Percentiles rank a stretch among this genome's conserved stretches.
Evolutionary conservation across 1,140 invertebrate species (phyloP).

Genomic region (Danaus plexippus): DNA sequence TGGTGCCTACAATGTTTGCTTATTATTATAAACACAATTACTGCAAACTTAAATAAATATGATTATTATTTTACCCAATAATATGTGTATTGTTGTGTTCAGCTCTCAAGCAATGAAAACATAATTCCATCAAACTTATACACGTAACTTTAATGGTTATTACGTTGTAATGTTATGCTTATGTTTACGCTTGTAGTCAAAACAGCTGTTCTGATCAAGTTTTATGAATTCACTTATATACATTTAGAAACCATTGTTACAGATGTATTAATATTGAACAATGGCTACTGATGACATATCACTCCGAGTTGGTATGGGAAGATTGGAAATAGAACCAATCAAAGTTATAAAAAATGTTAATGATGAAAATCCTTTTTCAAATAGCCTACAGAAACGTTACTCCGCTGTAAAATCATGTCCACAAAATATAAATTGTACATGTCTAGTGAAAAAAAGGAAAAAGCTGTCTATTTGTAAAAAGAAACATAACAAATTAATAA

Average conservation of each 20-base stretch:
- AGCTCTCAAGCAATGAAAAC: too few relatives aligned
- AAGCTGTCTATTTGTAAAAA: conserved; percentile 49
- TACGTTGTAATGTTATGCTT: too few relatives aligned
- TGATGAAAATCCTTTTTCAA: conserved; percentile 47
- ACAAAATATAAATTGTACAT: conserved; percentile 41
- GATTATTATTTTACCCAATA: too few relatives aligned
- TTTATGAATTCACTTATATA: conserved; percentile 4
- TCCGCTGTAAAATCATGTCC: conserved; percentile 19
- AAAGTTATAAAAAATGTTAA: conserved; percentile 31
- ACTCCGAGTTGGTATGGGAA: conserved; percentile 63
- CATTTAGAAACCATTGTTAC: background rate
- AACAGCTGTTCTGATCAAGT: background rate
- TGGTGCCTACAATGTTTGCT: too few relatives aligned
- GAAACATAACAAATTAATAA: conserved; percentile 51
- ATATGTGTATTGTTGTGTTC: too few relatives aligned
- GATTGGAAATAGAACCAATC: conserved; percentile 65
- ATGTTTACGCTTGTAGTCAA: too few relatives aligned
- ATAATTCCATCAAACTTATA: too few relatives aligned
- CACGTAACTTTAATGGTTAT: too few relatives aligned
- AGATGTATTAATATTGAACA: conserved; percentile 7
- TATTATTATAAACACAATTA: too few relatives aligned
- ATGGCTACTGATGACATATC: conserved; percentile 68
- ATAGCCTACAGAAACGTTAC: conserved; percentile 27
- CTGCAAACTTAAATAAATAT: too few relatives aligned
- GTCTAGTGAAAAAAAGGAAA: conserved; percentile 37